phyloP scores from a whole-genome alignment of 2,888 invertebrate species.

The Rhodophaea formosa region DNA sequence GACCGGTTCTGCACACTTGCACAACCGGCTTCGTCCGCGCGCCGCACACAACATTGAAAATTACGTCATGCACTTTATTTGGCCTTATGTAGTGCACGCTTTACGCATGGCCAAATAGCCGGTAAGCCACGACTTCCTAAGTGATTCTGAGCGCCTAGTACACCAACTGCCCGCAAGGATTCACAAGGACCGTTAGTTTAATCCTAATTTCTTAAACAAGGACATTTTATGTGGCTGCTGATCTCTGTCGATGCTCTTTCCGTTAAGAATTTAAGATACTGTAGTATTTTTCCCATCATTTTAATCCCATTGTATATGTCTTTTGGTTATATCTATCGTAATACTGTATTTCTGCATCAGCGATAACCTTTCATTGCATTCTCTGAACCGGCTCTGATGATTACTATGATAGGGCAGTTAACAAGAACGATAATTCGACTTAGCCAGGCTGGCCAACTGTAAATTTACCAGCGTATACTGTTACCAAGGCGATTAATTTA shows the following conservation, averaged over 20 bases:
- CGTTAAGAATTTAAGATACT: no score
- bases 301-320: no score
- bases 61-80: slow-evolving; percentile 74
- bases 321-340: no score
- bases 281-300: no score
- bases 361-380: no score
- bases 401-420: no score
- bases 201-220: not conserved
- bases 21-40: slow-evolving; percentile 58
- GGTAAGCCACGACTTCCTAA: slow-evolving; percentile 58
- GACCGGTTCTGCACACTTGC: slow-evolving; percentile 61
- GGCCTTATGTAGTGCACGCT: slow-evolving; percentile 68
- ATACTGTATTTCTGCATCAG: no score
- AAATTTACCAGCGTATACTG: slow-evolving; percentile 30
- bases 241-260: no score
- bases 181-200: slow-evolving; percentile 44
- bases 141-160: slow-evolving; percentile 62
- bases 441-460: no score
- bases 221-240: no score
- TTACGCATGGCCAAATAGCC: slow-evolving; percentile 42
- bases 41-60: slow-evolving; percentile 67
- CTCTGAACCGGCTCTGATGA: no score
- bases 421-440: no score
- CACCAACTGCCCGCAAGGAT: slow-evolving; percentile 60
- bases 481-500: slow-evolving; percentile 14